These are phyloP conservation scores for Hirundo rustica DNA, from an alignment of 2,797 vertebrate genomes.

Conservation along the genomic window DNA sequence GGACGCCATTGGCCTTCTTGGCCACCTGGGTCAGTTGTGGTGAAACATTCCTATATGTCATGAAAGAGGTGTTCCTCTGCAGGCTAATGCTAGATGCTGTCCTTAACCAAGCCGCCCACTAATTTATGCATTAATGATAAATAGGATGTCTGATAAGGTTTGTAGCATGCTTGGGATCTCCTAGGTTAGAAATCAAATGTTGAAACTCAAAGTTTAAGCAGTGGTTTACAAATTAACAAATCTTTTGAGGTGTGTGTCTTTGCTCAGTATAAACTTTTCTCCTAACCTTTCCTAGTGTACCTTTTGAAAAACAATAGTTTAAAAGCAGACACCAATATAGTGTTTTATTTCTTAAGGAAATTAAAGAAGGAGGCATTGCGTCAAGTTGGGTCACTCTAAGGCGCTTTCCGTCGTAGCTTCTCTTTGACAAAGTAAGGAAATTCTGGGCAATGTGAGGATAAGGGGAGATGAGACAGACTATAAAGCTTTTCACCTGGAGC, in stretches of 20 bases:
- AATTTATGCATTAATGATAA: not conserved
- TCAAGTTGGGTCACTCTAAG: not conserved
- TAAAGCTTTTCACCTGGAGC: constrained; percentile 26
- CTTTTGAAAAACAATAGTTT: not conserved
- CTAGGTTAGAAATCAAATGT: not conserved
- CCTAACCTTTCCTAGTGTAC: not conserved
- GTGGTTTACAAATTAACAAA: not conserved
- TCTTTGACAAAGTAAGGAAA: not conserved
- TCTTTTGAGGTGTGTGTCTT: not conserved
- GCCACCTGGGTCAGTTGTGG: not conserved
- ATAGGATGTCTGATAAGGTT: not conserved
- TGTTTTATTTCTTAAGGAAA: not conserved
- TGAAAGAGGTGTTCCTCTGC: not conserved
- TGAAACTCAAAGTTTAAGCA: not conserved
- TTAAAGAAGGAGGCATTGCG: not conserved
- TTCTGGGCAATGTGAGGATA: not conserved
- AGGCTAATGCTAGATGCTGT: not conserved
- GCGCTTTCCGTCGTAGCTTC: not conserved
- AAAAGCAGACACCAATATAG: not conserved
- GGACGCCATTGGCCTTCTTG: not conserved
- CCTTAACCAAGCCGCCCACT: not conserved
- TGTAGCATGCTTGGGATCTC: not conserved
- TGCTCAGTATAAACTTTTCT: not conserved
- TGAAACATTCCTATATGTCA: not conserved
- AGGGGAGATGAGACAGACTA: not conserved